Conservation (phyloP, 1,140 invertebrate species). For the Platorchestia sp. region DNA sequence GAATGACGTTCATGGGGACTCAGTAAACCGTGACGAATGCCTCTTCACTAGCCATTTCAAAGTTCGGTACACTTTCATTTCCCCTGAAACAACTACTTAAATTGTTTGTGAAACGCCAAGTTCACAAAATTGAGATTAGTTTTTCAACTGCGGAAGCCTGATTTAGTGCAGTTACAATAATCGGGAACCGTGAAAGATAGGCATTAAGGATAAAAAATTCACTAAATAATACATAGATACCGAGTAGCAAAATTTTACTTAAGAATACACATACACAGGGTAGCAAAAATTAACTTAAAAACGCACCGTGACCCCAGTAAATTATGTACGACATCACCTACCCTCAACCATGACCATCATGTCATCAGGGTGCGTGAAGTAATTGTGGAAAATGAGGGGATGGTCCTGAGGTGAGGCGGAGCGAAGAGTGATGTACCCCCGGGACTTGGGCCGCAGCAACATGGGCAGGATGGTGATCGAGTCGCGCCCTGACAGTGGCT, state of each 20-base stretch:
- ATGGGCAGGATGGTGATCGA: slow-evolving; percentile 51
- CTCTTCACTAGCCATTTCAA: too few relatives aligned
- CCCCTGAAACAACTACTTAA: not conserved
- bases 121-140: not conserved
- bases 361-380: slow-evolving; percentile 66
- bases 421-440: slow-evolving; percentile 68
- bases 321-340: not conserved
- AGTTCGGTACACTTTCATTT: too few relatives aligned
- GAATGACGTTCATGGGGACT: too few relatives aligned
- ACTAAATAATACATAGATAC: too few relatives aligned
- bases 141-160: not conserved
- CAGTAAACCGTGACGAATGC: too few relatives aligned
- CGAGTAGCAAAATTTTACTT: too few relatives aligned
- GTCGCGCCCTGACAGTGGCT: slow-evolving; percentile 16
- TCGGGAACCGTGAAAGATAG: too few relatives aligned
- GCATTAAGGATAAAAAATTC: too few relatives aligned
- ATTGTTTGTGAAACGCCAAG: not conserved
- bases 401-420: slow-evolving; percentile 71
- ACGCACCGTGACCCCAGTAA: not conserved
- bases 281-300: not conserved
- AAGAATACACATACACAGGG: not conserved
- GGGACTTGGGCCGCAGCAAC: slow-evolving; percentile 68
- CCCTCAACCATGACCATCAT: slow-evolving; percentile 63
- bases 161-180: not conserved
- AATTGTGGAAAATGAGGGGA: slow-evolving; percentile 72